phyloP scores from a whole-genome alignment of 2,113 vertebrate species.

The Spea bombifrons region DNA sequence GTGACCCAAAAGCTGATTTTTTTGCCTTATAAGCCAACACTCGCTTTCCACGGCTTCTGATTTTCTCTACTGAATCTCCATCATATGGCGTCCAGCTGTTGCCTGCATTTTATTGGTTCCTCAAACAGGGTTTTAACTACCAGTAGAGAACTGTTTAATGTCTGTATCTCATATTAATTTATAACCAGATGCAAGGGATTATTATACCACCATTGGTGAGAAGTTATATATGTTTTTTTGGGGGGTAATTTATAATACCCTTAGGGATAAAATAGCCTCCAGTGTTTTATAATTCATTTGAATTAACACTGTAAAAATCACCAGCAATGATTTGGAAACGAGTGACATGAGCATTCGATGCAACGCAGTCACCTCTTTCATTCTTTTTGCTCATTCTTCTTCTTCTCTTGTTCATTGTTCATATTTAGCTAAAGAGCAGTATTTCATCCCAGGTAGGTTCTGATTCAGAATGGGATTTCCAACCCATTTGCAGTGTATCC shows the following conservation, averaged over 20 bases:
- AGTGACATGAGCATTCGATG: constrained; percentile 59
- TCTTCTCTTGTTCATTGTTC: constrained; percentile 74
- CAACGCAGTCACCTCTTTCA: constrained; percentile 82
- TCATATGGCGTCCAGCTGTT: constrained; percentile 59
- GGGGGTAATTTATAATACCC: constrained; percentile 62
- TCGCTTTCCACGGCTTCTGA: neutral
- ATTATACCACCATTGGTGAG: constrained; percentile 53
- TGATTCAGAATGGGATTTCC: constrained; percentile 67
- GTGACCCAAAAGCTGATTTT: no score
- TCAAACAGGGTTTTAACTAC: constrained; percentile 54
- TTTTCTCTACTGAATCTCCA: constrained; percentile 41
- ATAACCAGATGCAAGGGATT: constrained; percentile 51
- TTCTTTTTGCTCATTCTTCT: constrained; percentile 58
- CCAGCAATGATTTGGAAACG: neutral
- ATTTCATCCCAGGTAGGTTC: constrained; percentile 99
- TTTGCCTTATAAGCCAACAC: no score
- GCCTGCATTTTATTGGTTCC: constrained; percentile 57
- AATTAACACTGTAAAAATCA: no score
- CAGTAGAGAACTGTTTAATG: constrained; percentile 50
- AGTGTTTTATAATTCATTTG: neutral
- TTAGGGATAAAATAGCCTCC: constrained; percentile 55
- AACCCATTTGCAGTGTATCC: constrained; percentile 59
- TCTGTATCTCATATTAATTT: constrained; percentile 50
- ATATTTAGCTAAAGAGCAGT: constrained; percentile 98
- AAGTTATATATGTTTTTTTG: constrained; percentile 53